Evolutionary conservation across 2,888 invertebrate species (phyloP).

Genomic region (Aleiodes alternator): DNA sequence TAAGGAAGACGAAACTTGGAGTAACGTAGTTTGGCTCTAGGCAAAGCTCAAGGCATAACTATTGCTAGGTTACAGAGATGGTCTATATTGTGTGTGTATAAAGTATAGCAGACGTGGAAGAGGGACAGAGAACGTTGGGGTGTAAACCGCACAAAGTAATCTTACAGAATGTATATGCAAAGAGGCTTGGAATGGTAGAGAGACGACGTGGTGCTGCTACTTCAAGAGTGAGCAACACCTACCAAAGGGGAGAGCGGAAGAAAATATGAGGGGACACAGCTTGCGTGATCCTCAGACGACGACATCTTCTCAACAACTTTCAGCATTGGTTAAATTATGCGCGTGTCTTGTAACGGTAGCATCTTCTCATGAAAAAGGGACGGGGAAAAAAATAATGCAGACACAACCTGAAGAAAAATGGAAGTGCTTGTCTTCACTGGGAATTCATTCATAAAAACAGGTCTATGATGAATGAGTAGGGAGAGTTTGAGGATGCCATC

Average conservation of each 20-base stretch:
- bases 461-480: conserved; percentile 51
- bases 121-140: conserved; percentile 59
- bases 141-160: conserved; percentile 76
- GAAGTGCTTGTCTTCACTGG: not conserved
- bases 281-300: conserved; percentile 69
- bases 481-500: conserved; percentile 51
- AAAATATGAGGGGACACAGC: conserved; percentile 65
- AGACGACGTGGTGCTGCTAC: conserved; percentile 49
- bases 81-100: conserved; percentile 51
- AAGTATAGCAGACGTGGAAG: conserved; percentile 45
- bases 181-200: conserved; percentile 65
- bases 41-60: conserved; percentile 56
- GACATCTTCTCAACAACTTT: conserved; percentile 71
- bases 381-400: not conserved
- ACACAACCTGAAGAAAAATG: conserved; percentile 11
- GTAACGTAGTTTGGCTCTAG: conserved; percentile 70
- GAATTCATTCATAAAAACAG: conserved; percentile 41
- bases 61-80: conserved; percentile 58
- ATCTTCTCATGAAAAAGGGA: not conserved
- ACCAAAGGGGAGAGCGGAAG: conserved; percentile 51
- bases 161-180: conserved; percentile 76
- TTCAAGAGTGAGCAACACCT: conserved; percentile 29
- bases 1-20: conserved; percentile 72
- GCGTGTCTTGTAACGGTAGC: conserved; percentile 47
- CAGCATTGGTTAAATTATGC: conserved; percentile 67